Evolutionary conservation across 2,888 invertebrate species (phyloP), one percentile per base, ranked within the genome.

Genomic region (Tipula lateralis): DNA sequence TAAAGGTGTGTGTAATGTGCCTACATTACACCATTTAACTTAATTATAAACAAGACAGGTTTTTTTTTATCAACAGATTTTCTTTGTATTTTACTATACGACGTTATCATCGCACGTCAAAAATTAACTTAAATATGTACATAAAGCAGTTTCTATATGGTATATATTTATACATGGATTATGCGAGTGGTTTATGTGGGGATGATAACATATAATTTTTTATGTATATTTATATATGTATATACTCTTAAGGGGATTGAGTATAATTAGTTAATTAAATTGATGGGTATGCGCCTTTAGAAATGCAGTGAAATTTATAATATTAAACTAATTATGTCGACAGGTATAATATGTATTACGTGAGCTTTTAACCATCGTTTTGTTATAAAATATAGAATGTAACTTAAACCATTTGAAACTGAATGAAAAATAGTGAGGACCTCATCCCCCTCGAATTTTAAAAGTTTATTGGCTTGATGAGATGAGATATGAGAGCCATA

Each of bases 21-120:
- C 24, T 66, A 66, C 66, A 66, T 66, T 66, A 66, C 66, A 66
- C 66, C 66, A 66, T 66, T 66, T 66, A 66, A 66, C 66, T 66
- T 66, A 66, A 66, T 66, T 66, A 66, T 24, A 66, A 66, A 66
- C 66, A 66, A 66, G 66, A 66, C 66, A 66, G 66, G 66, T 66
- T 66, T 66, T 66, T 66, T 66, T n/a, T 44, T 1, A 5, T 16
- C n/a, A n/a, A 66, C 66, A 66, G 66, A 66, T 66, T 66, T 66
- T 66, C 66, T 24, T 66, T 44, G 44, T 44, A 44, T 44, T 44
- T 44, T 16, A 2, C n/a, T 16, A 16, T 16, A 44, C 44, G n/a
- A 44, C 24, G 66, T 24, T 66, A 66, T 66, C 66, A 66, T 66
- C 66, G 24, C 66, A 24, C 66, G 66, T 66, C 66, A 66, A 66